Evolutionary conservation across 2,797 vertebrate species (phyloP).

Genomic region (Rhynchotus rufescens): DNA sequence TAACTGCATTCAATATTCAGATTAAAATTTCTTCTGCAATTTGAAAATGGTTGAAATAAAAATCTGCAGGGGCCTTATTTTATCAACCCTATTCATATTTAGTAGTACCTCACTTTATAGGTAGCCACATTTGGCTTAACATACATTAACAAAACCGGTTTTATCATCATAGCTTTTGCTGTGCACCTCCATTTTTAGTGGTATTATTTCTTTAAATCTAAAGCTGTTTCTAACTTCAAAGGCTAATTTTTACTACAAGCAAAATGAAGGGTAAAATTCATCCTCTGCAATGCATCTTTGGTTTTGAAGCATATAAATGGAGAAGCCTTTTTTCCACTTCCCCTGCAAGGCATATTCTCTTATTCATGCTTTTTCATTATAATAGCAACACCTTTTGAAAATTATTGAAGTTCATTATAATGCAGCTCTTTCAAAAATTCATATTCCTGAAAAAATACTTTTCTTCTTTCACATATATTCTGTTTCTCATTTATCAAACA

Average conservation of each 20-base stretch:
- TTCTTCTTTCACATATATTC: background rate
- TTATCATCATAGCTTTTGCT: conserved; percentile 21
- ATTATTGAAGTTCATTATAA: conserved; percentile 52
- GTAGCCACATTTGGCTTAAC: conserved; percentile 19
- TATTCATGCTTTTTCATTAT: conserved; percentile 57
- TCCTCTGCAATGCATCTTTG: conserved; percentile 36
- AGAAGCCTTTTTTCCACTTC: conserved; percentile 21
- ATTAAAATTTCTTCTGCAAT: conserved; percentile 10
- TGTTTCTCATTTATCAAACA: conserved; percentile 4
- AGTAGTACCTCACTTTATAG: background rate
- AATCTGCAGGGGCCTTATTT: background rate
- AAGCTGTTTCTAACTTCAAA: conserved; percentile 64
- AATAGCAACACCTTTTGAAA: conserved; percentile 44
- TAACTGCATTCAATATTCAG: background rate
- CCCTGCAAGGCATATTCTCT: conserved; percentile 63
- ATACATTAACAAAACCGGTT: background rate
- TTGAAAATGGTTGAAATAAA: background rate
- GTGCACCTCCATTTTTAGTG: conserved; percentile 21
- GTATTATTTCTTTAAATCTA: conserved; percentile 39
- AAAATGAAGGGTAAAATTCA: conserved; percentile 57
- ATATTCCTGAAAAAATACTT: background rate
- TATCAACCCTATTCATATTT: background rate
- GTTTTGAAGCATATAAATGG: conserved; percentile 43
- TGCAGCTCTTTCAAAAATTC: conserved; percentile 35
- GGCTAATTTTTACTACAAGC: conserved; percentile 46